A percentile compares a stretch with the other conserved stretches of the same genome.
phyloP scores from a whole-genome alignment of 2,797 vertebrate species.

The Scyliorhinus canicula region DNA sequence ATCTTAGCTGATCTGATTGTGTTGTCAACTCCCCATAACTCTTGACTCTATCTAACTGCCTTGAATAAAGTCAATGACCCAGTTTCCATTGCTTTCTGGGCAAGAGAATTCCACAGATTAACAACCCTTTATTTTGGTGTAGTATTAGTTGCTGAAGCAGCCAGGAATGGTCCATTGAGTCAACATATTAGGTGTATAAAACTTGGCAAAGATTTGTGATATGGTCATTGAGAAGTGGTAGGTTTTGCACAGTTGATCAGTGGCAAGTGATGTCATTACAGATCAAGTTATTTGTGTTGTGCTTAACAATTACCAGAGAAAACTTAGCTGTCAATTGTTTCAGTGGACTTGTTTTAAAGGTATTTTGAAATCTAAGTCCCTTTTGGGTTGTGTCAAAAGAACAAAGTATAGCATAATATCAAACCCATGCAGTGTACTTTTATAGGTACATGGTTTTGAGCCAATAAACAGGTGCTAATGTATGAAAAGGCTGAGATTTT shows the following conservation, averaged over 20 bases:
- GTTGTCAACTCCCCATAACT: no score
- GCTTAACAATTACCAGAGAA: neutral
- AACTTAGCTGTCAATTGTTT: neutral
- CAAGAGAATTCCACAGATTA: no score
- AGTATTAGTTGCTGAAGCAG: neutral
- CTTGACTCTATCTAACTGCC: no score
- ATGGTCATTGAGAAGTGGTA: neutral
- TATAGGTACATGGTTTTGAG: neutral
- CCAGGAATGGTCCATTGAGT: neutral
- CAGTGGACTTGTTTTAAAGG: neutral
- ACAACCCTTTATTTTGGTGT: neutral
- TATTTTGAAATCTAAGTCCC: neutral
- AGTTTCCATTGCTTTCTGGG: no score
- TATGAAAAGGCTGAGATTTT: neutral
- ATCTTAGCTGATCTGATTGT: no score
- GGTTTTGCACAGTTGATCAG: neutral
- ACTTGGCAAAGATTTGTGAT: no score
- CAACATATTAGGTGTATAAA: neutral
- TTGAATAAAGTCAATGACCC: no score
- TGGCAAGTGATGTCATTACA: neutral
- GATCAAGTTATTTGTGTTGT: constrained; percentile 10
- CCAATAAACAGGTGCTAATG: neutral
- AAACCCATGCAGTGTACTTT: neutral
- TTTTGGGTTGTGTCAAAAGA: neutral
- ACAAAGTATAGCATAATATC: neutral